A percentile compares a stretch with the other conserved stretches of the same genome.
These are phyloP conservation scores for Periparus ater DNA, from an alignment of 2,797 vertebrate genomes.

Conservation along the genomic window DNA sequence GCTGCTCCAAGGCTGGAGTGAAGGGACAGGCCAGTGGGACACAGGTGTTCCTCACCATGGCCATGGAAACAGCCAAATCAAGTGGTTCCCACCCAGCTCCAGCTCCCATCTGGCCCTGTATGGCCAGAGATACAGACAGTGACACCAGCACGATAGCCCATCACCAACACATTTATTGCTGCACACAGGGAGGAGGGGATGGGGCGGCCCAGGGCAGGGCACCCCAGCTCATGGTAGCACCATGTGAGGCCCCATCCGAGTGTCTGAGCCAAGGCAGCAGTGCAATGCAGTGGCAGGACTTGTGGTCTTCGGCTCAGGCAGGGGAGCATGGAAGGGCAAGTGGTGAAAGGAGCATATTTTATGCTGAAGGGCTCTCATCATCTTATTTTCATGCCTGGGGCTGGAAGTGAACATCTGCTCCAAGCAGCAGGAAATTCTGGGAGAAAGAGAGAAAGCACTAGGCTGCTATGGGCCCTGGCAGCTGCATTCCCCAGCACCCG, in stretches of 20 bases:
- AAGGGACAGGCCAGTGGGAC: background rate
- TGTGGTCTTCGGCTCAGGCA: background rate
- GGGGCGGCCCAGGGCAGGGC: rapidly evolving
- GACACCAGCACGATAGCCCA: no score
- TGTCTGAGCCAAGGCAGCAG: no score
- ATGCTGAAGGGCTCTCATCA: rapidly evolving
- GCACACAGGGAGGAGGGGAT: no score
- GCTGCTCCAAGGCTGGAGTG: background rate
- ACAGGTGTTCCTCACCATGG: rapidly evolving
- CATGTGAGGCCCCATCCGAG: no score
- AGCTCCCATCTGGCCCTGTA: background rate
- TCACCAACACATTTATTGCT: background rate
- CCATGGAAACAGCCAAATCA: background rate
- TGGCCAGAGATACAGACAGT: no score
- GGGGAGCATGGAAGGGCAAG: no score
- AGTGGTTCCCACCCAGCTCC: rapidly evolving
- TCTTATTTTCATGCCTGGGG: background rate
- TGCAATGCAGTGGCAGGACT: background rate
- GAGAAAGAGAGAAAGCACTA: rapidly evolving
- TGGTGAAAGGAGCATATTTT: background rate
- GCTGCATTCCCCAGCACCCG: no score
- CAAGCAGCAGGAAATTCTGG: conserved; percentile 75
- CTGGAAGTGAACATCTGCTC: conserved; percentile 40
- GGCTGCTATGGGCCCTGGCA: rapidly evolving
- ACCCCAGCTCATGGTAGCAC: background rate